These are phyloP conservation scores for Eurystomus gularis DNA, from an alignment of 2,113 vertebrate genomes.

Conservation along the genomic window DNA sequence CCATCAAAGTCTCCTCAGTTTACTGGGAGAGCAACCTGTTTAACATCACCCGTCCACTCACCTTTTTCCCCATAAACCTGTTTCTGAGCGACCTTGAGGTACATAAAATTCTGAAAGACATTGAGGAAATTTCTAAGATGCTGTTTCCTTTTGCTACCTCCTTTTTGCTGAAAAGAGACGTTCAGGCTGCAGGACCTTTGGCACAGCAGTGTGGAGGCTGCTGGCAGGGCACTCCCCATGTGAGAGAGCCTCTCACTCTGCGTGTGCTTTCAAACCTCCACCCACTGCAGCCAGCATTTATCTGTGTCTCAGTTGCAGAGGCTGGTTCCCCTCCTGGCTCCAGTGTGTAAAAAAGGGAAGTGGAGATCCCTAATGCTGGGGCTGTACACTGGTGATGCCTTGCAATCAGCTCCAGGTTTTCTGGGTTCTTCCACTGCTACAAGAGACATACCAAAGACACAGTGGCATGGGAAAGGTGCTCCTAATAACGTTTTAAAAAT, in stretches of 20 bases:
- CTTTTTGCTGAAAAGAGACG: background rate
- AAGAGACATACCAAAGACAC: background rate
- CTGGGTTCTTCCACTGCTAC: background rate
- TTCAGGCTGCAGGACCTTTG: background rate
- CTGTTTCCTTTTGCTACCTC: background rate
- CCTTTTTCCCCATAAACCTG: background rate
- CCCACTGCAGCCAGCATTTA: background rate
- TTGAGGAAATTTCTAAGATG: background rate
- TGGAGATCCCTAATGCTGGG: background rate
- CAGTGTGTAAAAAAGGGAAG: background rate
- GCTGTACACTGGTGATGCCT: background rate
- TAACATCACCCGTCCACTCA: background rate
- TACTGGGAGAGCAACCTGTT: background rate
- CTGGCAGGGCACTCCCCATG: background rate
- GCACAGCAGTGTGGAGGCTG: background rate
- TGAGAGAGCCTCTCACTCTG: background rate
- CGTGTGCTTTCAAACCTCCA: background rate
- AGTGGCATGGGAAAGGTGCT: background rate
- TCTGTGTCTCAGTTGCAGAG: background rate
- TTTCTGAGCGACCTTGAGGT: background rate
- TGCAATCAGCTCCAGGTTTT: background rate
- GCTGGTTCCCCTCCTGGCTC: background rate
- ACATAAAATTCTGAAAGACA: background rate
- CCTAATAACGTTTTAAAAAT: background rate
- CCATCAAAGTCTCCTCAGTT: background rate